A percentile compares a stretch with the other conserved stretches of the same genome.
phyloP scores from a whole-genome alignment of 2,113 vertebrate genomes.

The Calypte anna region DNA sequence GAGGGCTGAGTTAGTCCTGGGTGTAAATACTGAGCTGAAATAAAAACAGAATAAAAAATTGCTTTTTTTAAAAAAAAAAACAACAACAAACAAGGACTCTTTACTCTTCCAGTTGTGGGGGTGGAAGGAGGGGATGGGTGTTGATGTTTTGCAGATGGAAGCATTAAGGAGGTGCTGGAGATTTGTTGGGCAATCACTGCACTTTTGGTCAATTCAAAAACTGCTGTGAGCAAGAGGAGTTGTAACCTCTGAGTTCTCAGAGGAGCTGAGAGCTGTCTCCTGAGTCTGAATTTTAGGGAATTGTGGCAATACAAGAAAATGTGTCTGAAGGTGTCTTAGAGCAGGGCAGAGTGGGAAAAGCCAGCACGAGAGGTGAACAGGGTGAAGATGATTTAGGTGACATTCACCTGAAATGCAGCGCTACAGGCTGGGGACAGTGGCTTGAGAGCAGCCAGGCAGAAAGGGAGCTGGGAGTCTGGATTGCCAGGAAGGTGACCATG shows the following conservation, averaged over 20 bases:
- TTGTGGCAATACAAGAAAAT: not conserved
- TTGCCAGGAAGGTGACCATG: no score
- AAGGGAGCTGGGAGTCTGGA: no score
- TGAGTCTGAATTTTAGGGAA: not conserved
- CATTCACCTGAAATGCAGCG: no score
- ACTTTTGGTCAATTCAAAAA: not conserved
- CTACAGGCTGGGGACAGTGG: no score
- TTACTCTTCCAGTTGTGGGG: not conserved
- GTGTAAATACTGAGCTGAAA: constrained; percentile 1
- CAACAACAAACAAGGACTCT: not conserved
- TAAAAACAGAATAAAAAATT: not conserved
- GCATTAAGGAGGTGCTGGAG: not conserved
- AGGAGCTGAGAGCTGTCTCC: not conserved
- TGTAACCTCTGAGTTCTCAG: not conserved
- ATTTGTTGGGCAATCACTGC: not conserved
- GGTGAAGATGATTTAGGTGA: no score
- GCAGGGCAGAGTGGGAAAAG: not conserved
- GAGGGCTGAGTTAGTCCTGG: not conserved
- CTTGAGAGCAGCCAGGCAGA: no score
- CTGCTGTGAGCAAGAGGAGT: not conserved
- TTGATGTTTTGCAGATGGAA: not conserved
- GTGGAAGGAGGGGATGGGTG: no score
- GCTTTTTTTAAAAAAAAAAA: not conserved
- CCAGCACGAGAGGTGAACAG: fast-evolving
- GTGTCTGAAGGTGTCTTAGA: not conserved